phyloP scores from a whole-genome alignment of 2,797 vertebrate genomes.

The Leptatherina wallacei region DNA sequence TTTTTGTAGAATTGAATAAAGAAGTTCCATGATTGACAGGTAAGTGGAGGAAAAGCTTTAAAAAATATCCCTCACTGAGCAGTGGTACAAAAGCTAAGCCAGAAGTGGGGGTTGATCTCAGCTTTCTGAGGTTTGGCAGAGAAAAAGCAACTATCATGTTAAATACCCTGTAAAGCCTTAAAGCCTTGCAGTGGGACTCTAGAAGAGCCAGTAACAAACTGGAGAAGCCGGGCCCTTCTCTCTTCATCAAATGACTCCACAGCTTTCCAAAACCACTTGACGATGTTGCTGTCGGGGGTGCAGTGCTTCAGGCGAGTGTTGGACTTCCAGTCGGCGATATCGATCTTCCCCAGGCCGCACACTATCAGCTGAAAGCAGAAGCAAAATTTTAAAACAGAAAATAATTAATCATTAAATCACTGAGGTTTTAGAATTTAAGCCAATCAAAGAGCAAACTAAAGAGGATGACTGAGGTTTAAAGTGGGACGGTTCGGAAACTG shows the following conservation, averaged over 20 bases:
- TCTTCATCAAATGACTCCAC: constrained; percentile 98
- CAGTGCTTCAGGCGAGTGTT: constrained; percentile 99
- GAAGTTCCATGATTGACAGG: background rate
- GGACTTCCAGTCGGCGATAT: constrained; percentile 96
- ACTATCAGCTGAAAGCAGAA: constrained; percentile 88
- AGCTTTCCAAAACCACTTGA: constrained; percentile 99
- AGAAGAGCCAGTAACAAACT: constrained; percentile 97
- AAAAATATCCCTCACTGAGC: background rate
- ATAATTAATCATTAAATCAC: background rate
- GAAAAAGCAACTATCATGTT: background rate
- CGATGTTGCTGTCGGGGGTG: constrained; percentile 93
- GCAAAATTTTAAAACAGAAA: background rate
- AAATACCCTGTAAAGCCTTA: constrained; percentile 96
- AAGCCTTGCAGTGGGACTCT: constrained; percentile 97
- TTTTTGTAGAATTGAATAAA: background rate
- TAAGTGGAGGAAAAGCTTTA: background rate
- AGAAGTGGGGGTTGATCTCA: background rate
- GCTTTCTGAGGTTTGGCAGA: background rate
- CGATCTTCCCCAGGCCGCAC: constrained; percentile 96
- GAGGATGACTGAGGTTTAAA: too few relatives aligned
- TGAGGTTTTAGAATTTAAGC: background rate
- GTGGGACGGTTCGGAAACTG: too few relatives aligned
- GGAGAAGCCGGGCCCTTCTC: constrained; percentile 91
- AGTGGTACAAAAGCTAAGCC: background rate
- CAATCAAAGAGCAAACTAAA: background rate